phyloP scores from a whole-genome alignment of 2,113 vertebrate species.

The Kryptolebias marmoratus region DNA sequence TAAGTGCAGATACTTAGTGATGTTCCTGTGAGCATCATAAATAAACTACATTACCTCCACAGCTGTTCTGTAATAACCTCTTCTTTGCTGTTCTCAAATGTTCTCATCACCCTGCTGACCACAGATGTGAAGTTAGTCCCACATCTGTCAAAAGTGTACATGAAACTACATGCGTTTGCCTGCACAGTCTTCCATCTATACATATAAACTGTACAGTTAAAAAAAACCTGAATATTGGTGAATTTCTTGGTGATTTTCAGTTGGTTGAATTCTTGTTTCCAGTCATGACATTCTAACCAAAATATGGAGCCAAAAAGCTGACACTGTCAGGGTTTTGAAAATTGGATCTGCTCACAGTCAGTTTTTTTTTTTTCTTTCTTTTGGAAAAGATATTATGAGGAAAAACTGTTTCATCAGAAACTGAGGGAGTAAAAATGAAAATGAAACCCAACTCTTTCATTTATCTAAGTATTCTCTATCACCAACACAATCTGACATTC shows the following conservation, averaged over 20 bases:
- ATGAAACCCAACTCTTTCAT: no score
- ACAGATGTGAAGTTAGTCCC: constrained; percentile 32
- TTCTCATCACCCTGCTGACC: constrained; percentile 42
- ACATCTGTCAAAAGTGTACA: not conserved
- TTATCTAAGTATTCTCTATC: no score
- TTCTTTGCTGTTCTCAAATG: constrained; percentile 26
- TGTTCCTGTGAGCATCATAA: constrained; percentile 56
- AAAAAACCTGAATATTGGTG: constrained; percentile 1
- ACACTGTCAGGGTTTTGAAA: no score
- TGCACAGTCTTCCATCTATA: not conserved
- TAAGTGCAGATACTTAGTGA: constrained; percentile 46
- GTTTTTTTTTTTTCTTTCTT: no score
- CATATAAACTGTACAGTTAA: constrained; percentile 18
- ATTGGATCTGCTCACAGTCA: no score
- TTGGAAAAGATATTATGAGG: no score
- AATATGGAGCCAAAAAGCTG: no score
- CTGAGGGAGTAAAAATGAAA: no score
- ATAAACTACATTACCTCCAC: constrained; percentile 54
- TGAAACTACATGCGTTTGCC: not conserved
- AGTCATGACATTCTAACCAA: not conserved
- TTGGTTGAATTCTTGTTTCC: not conserved
- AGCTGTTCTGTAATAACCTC: constrained; percentile 54
- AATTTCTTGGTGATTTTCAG: not conserved
- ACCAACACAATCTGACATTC: no score
- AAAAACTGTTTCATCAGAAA: no score